phyloP scores from a whole-genome alignment of 2,888 invertebrate species.

The Sepiola atlantica region DNA sequence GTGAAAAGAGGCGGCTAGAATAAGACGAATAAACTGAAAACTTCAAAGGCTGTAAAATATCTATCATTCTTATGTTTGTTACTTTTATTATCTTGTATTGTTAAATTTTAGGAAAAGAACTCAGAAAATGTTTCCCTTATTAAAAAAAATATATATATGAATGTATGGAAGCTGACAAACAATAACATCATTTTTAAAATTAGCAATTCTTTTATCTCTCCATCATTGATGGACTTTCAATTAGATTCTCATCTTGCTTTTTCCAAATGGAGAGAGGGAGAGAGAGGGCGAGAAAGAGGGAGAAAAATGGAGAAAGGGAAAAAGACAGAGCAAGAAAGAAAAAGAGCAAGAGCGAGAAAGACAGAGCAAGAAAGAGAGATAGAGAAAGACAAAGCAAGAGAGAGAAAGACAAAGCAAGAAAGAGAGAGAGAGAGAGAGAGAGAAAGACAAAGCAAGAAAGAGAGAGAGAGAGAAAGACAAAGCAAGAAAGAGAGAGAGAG shows the following conservation, averaged over 20 bases:
- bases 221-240: not conserved
- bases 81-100: not conserved
- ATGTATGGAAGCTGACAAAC: not conserved
- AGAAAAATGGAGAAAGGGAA: not conserved
- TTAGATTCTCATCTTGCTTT: not conserved
- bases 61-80: not conserved
- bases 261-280: not conserved
- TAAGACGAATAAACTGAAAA: not conserved
- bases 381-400: too few species aligned
- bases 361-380: too few species aligned
- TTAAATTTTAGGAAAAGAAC: not conserved
- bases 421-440: too few species aligned
- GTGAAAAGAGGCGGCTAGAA: too few species aligned
- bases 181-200: not conserved
- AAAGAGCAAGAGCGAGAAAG: too few species aligned
- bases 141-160: not conserved
- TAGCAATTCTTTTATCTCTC: not conserved
- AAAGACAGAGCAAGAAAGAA: not conserved
- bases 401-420: too few species aligned
- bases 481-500: too few species aligned
- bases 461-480: too few species aligned
- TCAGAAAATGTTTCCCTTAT: not conserved
- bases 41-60: constrained; percentile 9
- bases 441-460: too few species aligned
- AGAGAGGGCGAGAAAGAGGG: not conserved